Base-by-base conservation (phyloP, 1,140 invertebrate species). In the Saccostrea echinata region DNA sequence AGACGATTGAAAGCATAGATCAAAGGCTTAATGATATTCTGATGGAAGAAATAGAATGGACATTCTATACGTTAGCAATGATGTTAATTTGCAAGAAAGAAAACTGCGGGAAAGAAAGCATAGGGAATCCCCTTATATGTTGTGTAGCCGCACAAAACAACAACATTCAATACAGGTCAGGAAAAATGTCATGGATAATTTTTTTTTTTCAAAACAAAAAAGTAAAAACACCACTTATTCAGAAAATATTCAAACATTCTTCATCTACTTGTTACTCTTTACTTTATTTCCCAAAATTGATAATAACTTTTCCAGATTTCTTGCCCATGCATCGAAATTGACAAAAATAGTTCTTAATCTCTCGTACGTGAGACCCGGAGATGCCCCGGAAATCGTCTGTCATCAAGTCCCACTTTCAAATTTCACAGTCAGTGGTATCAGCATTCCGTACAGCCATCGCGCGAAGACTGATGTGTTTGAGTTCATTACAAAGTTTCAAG, bases 21-120 rank as follows among this genome's bases (percentile, higher is more conserved):
- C 27, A 76, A 33, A 76, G 27, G 30, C 27, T 76, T 76, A 76
- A 76, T 13, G 27, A 76, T 33, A 76, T 76, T 33, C 8, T 27
- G 27, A 76, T 16, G 30, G 68, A 76, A 27, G 68, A 76, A 27
- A 76, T 76, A 33, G 68, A 76, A 13, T 76, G 68, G 68, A 76
- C 68, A 12, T 76, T 30, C 33, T 33, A 27, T 30, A 33, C 68
- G 13, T 30, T 27, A 27, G 16, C 68, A 33, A 76, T 76, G 11
- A 76, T 76, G 68, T 76, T 76, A 1, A 76, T 76, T 24, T 76
- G 27, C 30, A 76, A 76, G 30, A 76, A 76, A 18, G 13, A 76
- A 11, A 30, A 43, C 6, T 43, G 43, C 9, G 9, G 1, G 30
- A 11, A 33, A 27, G 68, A 76, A 9, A 16, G 43, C 4, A 43